A percentile compares a stretch with the other conserved stretches of the same genome.
Conservation (phyloP, 2,797 vertebrate genomes). For the Karalla daura region DNA sequence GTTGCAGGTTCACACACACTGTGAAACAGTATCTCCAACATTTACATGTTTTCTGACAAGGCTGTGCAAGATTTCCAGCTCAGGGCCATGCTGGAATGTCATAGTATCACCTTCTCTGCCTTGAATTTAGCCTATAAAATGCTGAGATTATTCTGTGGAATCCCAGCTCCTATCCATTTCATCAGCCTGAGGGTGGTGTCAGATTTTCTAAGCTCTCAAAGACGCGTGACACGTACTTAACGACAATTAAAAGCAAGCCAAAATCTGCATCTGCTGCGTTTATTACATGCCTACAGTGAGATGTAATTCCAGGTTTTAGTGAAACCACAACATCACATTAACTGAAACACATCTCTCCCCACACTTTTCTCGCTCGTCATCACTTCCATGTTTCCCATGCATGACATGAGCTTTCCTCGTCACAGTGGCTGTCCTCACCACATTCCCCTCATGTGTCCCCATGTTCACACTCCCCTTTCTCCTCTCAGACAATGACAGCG, state of each 20-base stretch:
- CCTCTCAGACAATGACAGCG: conserved; percentile 40
- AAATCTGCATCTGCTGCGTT: background rate
- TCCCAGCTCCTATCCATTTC: background rate
- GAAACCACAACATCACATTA: background rate
- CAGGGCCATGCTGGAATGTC: background rate
- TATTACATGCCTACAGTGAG: background rate
- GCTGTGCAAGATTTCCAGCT: conserved; percentile 2
- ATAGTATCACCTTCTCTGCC: no score
- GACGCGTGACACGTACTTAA: background rate
- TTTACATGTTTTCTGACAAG: background rate
- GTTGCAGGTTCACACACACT: no score
- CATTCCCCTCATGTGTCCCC: conserved; percentile 15
- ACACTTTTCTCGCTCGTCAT: background rate
- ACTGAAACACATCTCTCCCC: background rate
- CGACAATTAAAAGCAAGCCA: background rate
- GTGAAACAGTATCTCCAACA: background rate
- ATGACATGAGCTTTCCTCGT: background rate
- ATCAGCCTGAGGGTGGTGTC: background rate
- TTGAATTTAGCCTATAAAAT: background rate
- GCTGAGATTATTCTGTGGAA: background rate
- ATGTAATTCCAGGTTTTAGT: background rate
- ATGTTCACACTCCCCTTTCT: conserved; percentile 14
- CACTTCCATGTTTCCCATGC: conserved; percentile 35
- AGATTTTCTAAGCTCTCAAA: background rate
- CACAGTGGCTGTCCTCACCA: background rate